phyloP scores from a whole-genome alignment of 2,797 vertebrate genomes.

The Megalops cyprinoides region DNA sequence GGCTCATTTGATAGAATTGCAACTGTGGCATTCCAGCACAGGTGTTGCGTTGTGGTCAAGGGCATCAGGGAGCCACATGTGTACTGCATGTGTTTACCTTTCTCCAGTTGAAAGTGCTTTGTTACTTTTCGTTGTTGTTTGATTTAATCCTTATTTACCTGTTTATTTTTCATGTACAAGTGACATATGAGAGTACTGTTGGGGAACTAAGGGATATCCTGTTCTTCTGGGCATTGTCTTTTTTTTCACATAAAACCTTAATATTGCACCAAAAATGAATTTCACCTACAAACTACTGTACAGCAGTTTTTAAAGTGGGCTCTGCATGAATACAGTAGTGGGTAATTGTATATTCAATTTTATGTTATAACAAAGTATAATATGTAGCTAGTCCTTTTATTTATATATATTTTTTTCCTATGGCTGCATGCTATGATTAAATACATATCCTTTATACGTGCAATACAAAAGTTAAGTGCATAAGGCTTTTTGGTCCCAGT shows the following conservation, averaged over 20 bases:
- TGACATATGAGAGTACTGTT: background rate
- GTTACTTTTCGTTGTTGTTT: conserved; percentile 20
- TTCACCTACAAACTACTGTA: background rate
- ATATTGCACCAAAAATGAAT: background rate
- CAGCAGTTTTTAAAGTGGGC: background rate
- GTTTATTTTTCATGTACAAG: background rate
- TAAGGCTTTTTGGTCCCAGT: background rate
- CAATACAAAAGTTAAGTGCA: background rate
- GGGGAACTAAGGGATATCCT: background rate
- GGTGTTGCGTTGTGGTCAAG: too few relatives aligned
- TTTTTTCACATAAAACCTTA: background rate
- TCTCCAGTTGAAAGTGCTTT: background rate
- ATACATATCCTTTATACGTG: background rate
- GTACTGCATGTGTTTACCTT: background rate
- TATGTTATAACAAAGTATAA: too few relatives aligned
- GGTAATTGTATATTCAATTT: too few relatives aligned
- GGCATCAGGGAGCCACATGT: too few relatives aligned
- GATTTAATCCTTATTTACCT: background rate
- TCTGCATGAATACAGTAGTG: too few relatives aligned
- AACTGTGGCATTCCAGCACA: background rate
- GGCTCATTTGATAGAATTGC: background rate
- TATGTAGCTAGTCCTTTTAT: too few relatives aligned
- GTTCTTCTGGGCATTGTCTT: conserved; percentile 2
- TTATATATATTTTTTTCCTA: too few relatives aligned
- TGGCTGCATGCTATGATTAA: too few relatives aligned